Evolutionary conservation across 2,113 vertebrate genomes (phyloP), one percentile per base, ranked within the genome.

Genomic region (Herpetotheres cachinnans): DNA sequence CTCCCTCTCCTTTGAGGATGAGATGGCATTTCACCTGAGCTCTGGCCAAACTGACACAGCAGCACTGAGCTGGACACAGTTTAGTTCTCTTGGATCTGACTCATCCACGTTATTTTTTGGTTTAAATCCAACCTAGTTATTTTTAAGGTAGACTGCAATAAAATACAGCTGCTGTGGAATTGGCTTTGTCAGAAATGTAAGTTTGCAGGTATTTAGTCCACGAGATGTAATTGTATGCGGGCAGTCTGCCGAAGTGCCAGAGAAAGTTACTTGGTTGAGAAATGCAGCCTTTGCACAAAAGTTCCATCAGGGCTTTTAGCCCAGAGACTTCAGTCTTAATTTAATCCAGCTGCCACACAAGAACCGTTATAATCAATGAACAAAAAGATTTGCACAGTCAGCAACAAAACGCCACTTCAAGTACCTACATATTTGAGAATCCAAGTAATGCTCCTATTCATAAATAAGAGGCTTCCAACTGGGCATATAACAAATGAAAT

Each of bases 311-410:
- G 91, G 95, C 94, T 95, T 90, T 94, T 88, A 95, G 97, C 86
- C 95, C 95, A 95, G 83, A 95, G 83, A 92, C 91, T 97, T 97
- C 86, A 82, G 94, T 95, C 95, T 95, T 93, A 95, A 96, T 97
- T 97, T 97, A 97, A 96, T 90, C 94, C 95, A 95, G 91, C 94
- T 95, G 91, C 97, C 95, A 95, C 90, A 93, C 70, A 87, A 90
- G 94, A 87, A 69, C 89, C 81, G 89, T 97, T 96, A 93, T 89
- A 97, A 97, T 96, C 95, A 95, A 96, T 94, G 89, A 95, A 96
- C 66, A 95, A 96, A 96, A 95, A 55, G 89, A 95, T 95, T 73
- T 97, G 95, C 94, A 81, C 29, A 87, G 93, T 97, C 94, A 96
- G 96, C 96, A 94, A 87, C 84, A 95, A 91, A 87, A 46, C 0